Conservation (phyloP, 2,113 vertebrate genomes). For the Leptosomus discolor region DNA sequence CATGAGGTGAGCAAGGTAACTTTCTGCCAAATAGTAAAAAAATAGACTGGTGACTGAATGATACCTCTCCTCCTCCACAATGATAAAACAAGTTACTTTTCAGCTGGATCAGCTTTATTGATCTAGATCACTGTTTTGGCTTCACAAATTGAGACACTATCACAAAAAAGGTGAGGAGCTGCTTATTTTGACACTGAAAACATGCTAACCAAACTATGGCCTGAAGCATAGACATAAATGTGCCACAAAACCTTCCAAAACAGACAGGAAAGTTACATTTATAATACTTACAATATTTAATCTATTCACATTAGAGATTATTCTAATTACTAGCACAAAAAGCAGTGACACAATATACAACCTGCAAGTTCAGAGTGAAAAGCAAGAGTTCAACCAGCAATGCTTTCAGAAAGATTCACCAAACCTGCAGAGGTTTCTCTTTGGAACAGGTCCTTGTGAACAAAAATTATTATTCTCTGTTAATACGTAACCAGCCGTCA, state of each 20-base stretch:
- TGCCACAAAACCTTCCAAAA: not conserved
- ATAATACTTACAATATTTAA: not conserved
- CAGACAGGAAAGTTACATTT: not conserved
- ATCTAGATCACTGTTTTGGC: not conserved
- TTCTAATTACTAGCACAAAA: not conserved
- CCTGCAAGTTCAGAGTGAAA: not conserved
- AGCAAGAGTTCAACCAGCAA: not conserved
- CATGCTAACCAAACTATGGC: not conserved
- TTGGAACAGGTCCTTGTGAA: not conserved
- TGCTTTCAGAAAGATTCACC: not conserved
- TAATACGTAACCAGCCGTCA: not conserved
- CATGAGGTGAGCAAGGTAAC: not conserved
- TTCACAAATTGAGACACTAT: not conserved
- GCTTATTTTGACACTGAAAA: not conserved
- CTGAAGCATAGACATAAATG: not conserved
- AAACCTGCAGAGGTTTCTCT: not conserved
- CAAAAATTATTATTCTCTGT: not conserved
- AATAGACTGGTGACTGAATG: not conserved
- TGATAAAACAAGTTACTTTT: not conserved
- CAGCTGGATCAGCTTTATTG: not conserved
- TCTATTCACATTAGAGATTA: not conserved
- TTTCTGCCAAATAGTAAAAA: not conserved
- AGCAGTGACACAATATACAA: not conserved
- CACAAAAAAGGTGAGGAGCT: not conserved
- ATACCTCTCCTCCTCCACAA: not conserved